phyloP scores from a whole-genome alignment of 2,113 vertebrate species.

The Oxyura jamaicensis region DNA sequence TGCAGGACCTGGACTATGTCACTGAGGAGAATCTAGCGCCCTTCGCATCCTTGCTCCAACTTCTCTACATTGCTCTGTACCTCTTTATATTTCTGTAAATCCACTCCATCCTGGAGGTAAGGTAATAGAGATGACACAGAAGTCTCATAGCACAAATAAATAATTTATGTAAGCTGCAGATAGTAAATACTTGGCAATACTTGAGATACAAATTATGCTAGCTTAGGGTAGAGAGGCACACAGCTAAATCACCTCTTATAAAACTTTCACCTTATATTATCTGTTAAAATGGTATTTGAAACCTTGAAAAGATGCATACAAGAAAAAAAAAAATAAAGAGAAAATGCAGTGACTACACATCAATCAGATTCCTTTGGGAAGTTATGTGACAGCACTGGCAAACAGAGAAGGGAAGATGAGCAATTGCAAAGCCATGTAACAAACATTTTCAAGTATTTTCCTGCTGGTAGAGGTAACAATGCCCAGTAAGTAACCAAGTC shows the following conservation, averaged over 20 bases:
- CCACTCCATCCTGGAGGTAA: background rate
- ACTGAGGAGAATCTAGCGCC: background rate
- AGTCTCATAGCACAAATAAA: background rate
- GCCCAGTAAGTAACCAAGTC: background rate
- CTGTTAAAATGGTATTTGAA: background rate
- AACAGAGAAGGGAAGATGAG: background rate
- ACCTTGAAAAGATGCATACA: background rate
- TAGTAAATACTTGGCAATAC: background rate
- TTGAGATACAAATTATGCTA: background rate
- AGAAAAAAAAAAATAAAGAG: background rate
- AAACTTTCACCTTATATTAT: background rate
- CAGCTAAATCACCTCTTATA: background rate
- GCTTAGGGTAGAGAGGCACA: background rate
- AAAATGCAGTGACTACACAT: background rate
- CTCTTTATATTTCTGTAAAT: background rate
- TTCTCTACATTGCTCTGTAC: background rate
- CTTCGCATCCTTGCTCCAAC: background rate
- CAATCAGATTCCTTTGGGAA: background rate
- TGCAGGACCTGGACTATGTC: background rate
- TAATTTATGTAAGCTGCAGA: background rate
- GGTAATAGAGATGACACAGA: background rate
- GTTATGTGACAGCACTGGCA: background rate
- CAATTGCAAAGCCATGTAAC: background rate
- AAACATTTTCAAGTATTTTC: background rate
- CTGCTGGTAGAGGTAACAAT: background rate